These are phyloP conservation scores for Hybos culiciformis DNA, from an alignment of 2,888 invertebrate species.

Conservation along the genomic window DNA sequence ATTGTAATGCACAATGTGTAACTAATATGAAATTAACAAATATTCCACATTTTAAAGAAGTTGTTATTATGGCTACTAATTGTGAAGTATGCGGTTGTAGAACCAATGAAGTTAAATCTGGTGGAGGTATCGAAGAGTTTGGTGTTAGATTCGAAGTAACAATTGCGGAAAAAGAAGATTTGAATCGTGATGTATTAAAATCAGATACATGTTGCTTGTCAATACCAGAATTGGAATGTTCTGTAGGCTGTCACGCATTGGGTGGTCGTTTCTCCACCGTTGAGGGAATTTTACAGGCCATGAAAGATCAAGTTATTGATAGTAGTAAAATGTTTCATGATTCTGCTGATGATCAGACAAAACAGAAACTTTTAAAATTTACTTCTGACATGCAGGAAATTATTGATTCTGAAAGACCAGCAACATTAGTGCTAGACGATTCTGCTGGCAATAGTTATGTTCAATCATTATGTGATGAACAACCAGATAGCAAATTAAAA, in stretches of 20 bases:
- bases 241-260: conserved; percentile 70
- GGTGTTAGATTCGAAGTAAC: conserved; percentile 67
- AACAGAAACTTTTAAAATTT: conserved; percentile 47
- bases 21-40: conserved; percentile 92
- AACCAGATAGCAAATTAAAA: conserved; percentile 56
- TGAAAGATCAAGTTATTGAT: conserved; percentile 59
- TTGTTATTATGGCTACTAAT: conserved; percentile 90
- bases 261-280: conserved; percentile 91
- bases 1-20: conserved; percentile 66
- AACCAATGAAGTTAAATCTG: conserved; percentile 94
- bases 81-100: conserved; percentile 85
- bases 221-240: conserved; percentile 80
- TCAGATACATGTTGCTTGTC: conserved; percentile 67
- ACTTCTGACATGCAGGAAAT: conserved; percentile 52
- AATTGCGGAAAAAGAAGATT: conserved; percentile 57
- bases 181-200: conserved; percentile 88
- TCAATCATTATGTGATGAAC: conserved; percentile 60
- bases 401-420: conserved; percentile 42
- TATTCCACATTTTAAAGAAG: conserved; percentile 95
- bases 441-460: conserved; percentile 96
- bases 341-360: conserved; percentile 46
- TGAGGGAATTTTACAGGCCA: conserved; percentile 72
- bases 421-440: conserved; percentile 82
- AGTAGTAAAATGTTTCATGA: conserved; percentile 58
- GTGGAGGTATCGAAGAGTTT: conserved; percentile 70